Evolutionary conservation across 2,797 vertebrate species (phyloP).

Genomic region (Parotocinclus haroldoi): DNA sequence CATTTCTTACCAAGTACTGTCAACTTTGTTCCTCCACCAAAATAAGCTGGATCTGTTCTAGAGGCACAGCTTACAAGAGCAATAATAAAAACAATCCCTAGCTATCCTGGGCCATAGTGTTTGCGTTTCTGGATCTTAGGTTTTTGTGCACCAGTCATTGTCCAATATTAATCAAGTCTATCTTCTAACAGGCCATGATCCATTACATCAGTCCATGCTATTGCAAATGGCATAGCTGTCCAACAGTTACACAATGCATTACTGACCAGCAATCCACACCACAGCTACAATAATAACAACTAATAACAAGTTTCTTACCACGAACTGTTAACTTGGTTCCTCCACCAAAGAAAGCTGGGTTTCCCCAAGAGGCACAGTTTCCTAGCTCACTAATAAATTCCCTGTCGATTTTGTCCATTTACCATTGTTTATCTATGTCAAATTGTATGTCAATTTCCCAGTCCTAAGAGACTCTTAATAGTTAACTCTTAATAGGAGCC

Average conservation of each 20-base stretch:
- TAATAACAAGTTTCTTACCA: conserved; percentile 42
- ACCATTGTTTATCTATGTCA: background rate
- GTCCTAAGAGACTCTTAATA: too few species aligned
- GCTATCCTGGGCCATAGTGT: too few species aligned
- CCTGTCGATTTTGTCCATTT: background rate
- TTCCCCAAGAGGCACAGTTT: conserved; percentile 44
- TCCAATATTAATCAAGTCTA: too few species aligned
- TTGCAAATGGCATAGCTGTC: background rate
- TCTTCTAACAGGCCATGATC: too few species aligned
- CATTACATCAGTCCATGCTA: background rate
- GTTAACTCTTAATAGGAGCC: too few species aligned
- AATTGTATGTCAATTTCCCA: background rate
- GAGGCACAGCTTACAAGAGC: conserved; percentile 27
- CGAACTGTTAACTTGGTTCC: conserved; percentile 60
- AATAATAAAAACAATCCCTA: conserved; percentile 11
- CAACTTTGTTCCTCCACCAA: conserved; percentile 60
- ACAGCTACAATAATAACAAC: too few species aligned
- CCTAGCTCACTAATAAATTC: conserved; percentile 30
- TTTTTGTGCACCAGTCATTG: too few species aligned
- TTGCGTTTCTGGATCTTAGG: too few species aligned
- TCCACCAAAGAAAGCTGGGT: conserved; percentile 39
- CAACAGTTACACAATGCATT: background rate
- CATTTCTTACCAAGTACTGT: conserved; percentile 57
- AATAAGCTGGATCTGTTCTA: conserved; percentile 6
- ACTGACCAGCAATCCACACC: background rate